phyloP scores from a whole-genome alignment of 2,797 vertebrate genomes.

The Anas capensis region DNA sequence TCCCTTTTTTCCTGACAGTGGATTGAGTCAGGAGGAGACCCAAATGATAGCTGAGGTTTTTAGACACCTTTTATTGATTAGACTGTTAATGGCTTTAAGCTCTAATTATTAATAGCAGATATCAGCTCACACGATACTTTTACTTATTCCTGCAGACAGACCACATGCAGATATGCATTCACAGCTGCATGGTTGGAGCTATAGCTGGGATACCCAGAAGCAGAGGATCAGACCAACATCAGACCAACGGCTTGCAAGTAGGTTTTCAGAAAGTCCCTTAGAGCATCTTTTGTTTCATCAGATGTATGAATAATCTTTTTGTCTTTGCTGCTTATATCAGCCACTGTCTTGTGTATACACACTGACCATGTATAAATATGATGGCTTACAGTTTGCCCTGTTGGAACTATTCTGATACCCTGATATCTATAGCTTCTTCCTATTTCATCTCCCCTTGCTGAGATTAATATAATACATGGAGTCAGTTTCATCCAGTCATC shows the following conservation, averaged over 20 bases:
- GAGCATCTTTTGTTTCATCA: neutral
- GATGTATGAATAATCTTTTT: neutral
- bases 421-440: rapidly evolving
- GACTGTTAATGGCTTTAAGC: neutral
- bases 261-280: neutral
- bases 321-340: neutral
- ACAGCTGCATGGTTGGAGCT: neutral
- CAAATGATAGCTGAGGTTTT: neutral
- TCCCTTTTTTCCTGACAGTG: neutral
- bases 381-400: neutral
- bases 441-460: neutral
- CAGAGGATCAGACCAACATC: neutral
- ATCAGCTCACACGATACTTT: neutral
- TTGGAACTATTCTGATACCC: neutral
- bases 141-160: neutral
- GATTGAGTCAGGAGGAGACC: neutral
- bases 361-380: neutral
- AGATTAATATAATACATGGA: rapidly evolving
- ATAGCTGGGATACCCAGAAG: neutral
- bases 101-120: neutral
- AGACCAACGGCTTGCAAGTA: neutral
- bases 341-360: too few species aligned
- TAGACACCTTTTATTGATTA: neutral
- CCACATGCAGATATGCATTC: neutral
- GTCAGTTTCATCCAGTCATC: neutral